Conservation (phyloP, 2,797 vertebrate genomes). For the Gephyroberyx darwinii region DNA sequence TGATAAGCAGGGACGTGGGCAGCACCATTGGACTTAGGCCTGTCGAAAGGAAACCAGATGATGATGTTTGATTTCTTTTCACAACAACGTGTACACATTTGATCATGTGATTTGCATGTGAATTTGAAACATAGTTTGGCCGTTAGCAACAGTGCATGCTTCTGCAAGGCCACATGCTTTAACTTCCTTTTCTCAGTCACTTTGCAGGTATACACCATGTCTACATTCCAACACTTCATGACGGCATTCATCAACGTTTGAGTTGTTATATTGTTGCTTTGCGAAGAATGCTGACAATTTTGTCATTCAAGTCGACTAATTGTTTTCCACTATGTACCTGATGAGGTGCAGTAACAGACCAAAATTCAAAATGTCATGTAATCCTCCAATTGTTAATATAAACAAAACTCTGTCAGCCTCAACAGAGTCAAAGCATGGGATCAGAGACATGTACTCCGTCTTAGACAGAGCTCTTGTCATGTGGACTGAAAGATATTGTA, state of each 20-base stretch:
- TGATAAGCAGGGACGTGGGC: too few relatives aligned
- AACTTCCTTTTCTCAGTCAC: neutral
- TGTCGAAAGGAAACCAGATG: neutral
- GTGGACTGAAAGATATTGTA: constrained; percentile 12
- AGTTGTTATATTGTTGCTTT: neutral
- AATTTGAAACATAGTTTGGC: neutral
- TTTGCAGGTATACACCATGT: neutral
- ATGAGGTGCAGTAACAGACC: neutral
- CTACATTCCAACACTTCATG: neutral
- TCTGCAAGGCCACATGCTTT: neutral
- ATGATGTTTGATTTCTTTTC: neutral
- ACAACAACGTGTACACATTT: neutral
- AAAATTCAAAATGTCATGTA: neutral
- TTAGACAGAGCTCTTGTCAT: constrained; percentile 7
- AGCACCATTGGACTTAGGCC: neutral
- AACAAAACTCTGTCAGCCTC: neutral
- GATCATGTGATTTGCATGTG: neutral
- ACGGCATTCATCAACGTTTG: neutral
- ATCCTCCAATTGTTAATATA: neutral
- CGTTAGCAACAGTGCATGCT: neutral
- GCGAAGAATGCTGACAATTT: neutral
- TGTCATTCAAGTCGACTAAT: neutral
- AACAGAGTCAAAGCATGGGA: neutral
- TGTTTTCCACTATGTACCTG: neutral
- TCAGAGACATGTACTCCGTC: constrained; percentile 10